Percentiles rank a stretch among this genome's conserved stretches.
Conservation (phyloP, 2,797 vertebrate species). For the Salarias fasciatus region DNA sequence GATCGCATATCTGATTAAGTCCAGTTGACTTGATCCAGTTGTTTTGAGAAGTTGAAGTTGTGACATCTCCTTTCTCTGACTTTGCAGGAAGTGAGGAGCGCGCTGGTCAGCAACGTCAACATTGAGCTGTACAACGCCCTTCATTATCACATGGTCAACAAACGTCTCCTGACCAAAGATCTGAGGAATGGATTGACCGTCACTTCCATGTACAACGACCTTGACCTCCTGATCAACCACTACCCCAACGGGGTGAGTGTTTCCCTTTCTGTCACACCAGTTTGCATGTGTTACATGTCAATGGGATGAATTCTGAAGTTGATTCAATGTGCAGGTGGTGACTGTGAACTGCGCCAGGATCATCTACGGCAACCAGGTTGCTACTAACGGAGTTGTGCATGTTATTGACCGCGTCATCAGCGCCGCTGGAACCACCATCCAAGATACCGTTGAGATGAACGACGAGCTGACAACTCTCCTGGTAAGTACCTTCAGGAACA, state of each 20-base stretch:
- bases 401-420: conserved; percentile 94
- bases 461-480: conserved; percentile 90
- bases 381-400: conserved; percentile 98
- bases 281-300: too few species aligned
- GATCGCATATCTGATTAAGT: too few species aligned
- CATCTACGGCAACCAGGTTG: conserved; percentile 94
- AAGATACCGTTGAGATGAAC: conserved; percentile 86
- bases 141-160: conserved; percentile 95
- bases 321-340: conserved; percentile 85
- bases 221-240: conserved; percentile 92
- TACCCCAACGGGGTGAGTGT: conserved; percentile 94
- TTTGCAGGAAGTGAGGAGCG: conserved; percentile 83
- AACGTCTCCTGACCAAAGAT: conserved; percentile 94
- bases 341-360: conserved; percentile 97
- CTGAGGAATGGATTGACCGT: conserved; percentile 90
- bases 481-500: conserved; percentile 72
- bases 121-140: conserved; percentile 96
- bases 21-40: too few species aligned
- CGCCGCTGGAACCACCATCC: conserved; percentile 87
- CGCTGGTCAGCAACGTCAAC: conserved; percentile 95
- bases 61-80: conserved; percentile 4
- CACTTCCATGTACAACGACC: conserved; percentile 92
- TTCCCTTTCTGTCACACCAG: too few species aligned
- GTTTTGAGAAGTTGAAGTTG: too few species aligned
- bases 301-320: neutral